Evolutionary conservation across 1,140 invertebrate genomes (phyloP).

Genomic region (Tetragonula clypearis): DNA sequence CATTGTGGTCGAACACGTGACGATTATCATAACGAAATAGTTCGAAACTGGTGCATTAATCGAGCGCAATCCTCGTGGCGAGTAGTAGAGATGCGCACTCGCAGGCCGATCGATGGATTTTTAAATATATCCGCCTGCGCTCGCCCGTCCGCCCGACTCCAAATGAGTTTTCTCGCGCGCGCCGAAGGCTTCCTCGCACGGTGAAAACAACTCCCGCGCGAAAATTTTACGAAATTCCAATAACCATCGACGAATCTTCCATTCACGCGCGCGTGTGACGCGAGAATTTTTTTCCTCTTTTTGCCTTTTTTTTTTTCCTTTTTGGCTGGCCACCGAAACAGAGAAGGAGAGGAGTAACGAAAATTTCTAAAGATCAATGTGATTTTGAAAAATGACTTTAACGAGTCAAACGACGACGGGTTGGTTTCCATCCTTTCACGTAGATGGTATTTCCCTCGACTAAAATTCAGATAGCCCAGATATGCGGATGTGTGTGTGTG

Average conservation of each 20-base stretch:
- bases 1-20: conserved; percentile 49
- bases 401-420: not conserved
- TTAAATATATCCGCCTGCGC: conserved; percentile 10
- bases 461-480: not conserved
- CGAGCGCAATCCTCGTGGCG: conserved; percentile 23
- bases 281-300: not conserved
- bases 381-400: not conserved
- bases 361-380: not conserved
- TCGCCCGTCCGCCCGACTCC: not conserved
- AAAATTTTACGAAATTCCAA: no score
- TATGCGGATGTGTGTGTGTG: no score
- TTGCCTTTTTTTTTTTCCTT: no score
- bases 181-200: no score
- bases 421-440: not conserved
- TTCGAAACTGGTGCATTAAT: conserved; percentile 64
- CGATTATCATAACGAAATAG: conserved; percentile 63
- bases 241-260: no score
- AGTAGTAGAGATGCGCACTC: not conserved
- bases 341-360: not conserved
- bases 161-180: not conserved
- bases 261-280: no score
- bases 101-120: conserved; percentile 13
- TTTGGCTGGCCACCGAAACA: no score
- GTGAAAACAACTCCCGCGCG: no score
- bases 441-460: no score